phyloP scores from a whole-genome alignment of 1,140 invertebrate species.

The Macrotrachela quadricornifera region DNA sequence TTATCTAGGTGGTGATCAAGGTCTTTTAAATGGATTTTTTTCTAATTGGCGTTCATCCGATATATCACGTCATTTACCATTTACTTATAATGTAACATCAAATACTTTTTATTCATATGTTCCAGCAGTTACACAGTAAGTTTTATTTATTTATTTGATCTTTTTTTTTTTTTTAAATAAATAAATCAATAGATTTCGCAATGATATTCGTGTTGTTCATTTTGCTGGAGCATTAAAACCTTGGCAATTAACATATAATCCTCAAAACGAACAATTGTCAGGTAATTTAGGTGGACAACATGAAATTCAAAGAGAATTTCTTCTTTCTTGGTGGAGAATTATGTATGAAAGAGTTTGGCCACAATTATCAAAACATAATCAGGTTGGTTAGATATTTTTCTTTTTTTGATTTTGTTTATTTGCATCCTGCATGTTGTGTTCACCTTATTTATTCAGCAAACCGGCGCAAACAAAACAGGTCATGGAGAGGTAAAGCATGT shows the following conservation, averaged over 20 bases:
- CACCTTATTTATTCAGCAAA: too few species aligned
- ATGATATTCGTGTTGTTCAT: constrained; percentile 81
- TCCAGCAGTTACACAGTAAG: constrained; percentile 73
- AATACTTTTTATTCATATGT: constrained; percentile 84
- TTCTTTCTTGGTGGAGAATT: too few species aligned
- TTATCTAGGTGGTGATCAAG: constrained; percentile 38
- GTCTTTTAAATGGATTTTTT: constrained; percentile 77
- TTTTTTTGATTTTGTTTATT: too few species aligned
- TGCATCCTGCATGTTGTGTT: too few species aligned
- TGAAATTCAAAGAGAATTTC: too few species aligned
- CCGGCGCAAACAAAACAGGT: too few species aligned
- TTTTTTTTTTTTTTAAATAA: background rate
- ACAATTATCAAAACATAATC: too few species aligned
- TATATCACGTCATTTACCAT: constrained; percentile 74
- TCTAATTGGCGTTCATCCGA: constrained; percentile 71
- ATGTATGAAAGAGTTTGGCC: too few species aligned
- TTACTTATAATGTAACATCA: constrained; percentile 88
- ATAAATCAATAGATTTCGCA: constrained; percentile 49
- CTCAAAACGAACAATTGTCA: too few species aligned
- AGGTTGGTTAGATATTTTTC: too few species aligned
- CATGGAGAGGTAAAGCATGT: too few species aligned
- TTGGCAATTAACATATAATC: constrained; percentile 56
- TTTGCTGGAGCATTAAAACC: constrained; percentile 88
- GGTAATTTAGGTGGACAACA: too few species aligned
- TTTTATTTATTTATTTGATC: background rate